Evolutionary conservation across 2,888 invertebrate species (phyloP).

Genomic region (Antheraea yamamai): DNA sequence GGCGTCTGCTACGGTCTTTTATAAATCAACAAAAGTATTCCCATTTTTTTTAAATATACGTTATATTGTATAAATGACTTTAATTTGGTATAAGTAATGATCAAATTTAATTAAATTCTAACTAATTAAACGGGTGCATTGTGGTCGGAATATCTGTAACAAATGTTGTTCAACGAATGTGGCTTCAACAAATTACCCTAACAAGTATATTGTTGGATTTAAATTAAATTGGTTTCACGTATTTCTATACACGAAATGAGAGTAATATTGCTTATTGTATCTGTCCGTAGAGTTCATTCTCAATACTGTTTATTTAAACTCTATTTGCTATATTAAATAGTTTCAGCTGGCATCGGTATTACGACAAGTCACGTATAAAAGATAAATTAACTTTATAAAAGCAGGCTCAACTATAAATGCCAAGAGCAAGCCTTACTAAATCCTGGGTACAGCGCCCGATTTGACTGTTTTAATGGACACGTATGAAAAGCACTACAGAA

Average conservation of each 20-base stretch:
- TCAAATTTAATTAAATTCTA: constrained; percentile 54
- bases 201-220: constrained; percentile 28
- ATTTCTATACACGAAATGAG: not conserved
- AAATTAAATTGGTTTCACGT: constrained; percentile 16
- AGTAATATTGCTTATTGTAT: not conserved
- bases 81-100: constrained; percentile 19
- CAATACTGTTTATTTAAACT: not conserved
- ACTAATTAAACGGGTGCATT: constrained; percentile 55
- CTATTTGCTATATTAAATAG: not conserved
- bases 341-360: not conserved
- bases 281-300: not conserved
- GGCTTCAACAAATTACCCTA: constrained; percentile 41
- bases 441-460: too few relatives aligned
- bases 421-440: too few relatives aligned
- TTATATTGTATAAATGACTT: not conserved
- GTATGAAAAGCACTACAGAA: too few relatives aligned
- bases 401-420: too few relatives aligned
- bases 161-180: constrained; percentile 32
- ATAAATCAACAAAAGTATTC: too few relatives aligned
- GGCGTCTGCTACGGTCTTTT: too few relatives aligned
- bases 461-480: too few relatives aligned
- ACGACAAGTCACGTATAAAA: too few relatives aligned
- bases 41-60: too few relatives aligned
- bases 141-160: constrained; percentile 38
- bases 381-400: too few relatives aligned